Conservation (phyloP, 2,888 invertebrate species). For the Agriopis aurantiaria region DNA sequence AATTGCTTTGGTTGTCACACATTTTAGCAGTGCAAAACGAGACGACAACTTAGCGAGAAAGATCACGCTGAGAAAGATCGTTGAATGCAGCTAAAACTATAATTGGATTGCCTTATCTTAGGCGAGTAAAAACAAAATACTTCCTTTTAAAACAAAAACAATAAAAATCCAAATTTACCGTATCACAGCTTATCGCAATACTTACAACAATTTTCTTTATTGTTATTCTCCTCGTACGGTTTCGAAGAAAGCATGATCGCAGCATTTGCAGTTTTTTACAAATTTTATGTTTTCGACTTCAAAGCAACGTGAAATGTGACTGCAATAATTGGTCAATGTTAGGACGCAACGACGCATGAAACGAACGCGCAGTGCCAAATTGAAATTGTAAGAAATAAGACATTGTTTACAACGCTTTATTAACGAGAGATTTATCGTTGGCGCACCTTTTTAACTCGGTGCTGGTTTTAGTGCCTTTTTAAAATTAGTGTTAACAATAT, state of each 20-base stretch:
- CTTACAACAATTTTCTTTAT: constrained; percentile 22
- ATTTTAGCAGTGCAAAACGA: too few relatives aligned
- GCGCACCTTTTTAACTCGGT: constrained; percentile 58
- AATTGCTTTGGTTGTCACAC: too few relatives aligned
- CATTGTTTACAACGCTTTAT: constrained; percentile 77
- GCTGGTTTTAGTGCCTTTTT: constrained; percentile 50
- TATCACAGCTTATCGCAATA: constrained; percentile 15
- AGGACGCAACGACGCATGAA: constrained; percentile 61
- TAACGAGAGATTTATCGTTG: constrained; percentile 75
- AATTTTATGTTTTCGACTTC: constrained; percentile 64
- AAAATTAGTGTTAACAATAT: constrained; percentile 38
- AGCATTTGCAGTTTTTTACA: constrained; percentile 56
- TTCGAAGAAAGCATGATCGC: constrained; percentile 56
- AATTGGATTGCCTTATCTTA: background rate
- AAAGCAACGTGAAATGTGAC: constrained; percentile 62
- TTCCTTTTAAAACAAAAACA: constrained; percentile 5
- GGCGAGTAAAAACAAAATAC: background rate
- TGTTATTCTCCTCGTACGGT: constrained; percentile 39
- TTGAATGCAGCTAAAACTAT: too few relatives aligned
- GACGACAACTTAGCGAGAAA: too few relatives aligned
- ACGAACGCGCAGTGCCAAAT: constrained; percentile 69
- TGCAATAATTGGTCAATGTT: constrained; percentile 68
- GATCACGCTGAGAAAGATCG: too few relatives aligned
- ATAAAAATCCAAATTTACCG: constrained; percentile 22
- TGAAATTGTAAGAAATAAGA: constrained; percentile 64